Percentiles rank a stretch among this genome's conserved stretches.
phyloP scores from a whole-genome alignment of 2,888 invertebrate species.

The Perizoma affinitatum region DNA sequence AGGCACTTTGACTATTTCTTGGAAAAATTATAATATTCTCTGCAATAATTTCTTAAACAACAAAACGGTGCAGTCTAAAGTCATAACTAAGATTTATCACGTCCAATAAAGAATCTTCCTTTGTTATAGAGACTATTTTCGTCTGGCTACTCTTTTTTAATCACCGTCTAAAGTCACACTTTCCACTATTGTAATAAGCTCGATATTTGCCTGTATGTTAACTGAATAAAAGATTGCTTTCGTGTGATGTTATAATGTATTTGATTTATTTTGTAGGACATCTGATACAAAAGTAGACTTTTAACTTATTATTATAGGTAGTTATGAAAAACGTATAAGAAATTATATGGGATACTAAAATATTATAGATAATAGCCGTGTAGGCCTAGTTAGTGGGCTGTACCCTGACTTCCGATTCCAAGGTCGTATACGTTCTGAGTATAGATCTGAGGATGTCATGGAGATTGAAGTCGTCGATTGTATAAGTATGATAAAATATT shows the following conservation, averaged over 20 bases:
- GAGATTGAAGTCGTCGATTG: no score
- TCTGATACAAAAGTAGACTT: slow-evolving; percentile 10
- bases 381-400: no score
- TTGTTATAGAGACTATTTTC: slow-evolving; percentile 22
- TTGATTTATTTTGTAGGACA: slow-evolving; percentile 37
- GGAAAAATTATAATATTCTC: not conserved
- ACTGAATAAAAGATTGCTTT: slow-evolving; percentile 22
- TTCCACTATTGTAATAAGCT: slow-evolving; percentile 5
- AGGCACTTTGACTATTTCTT: not conserved
- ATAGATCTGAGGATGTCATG: no score
- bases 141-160: slow-evolving; percentile 7
- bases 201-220: slow-evolving; percentile 1
- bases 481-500: no score
- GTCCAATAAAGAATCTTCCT: slow-evolving; percentile 21
- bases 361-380: no score
- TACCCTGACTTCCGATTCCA: no score
- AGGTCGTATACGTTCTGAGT: no score
- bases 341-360: no score
- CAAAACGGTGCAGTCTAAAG: slow-evolving; percentile 5
- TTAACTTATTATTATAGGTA: not conserved
- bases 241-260: slow-evolving; percentile 32
- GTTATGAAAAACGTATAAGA: no score
- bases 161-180: slow-evolving; percentile 2
- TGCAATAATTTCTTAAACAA: slow-evolving; percentile 3
- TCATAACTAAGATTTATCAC: slow-evolving; percentile 24